Percentiles rank a stretch among this genome's conserved stretches.
Conservation (phyloP, 2,797 vertebrate genomes). For the Heterohyrax brucei region DNA sequence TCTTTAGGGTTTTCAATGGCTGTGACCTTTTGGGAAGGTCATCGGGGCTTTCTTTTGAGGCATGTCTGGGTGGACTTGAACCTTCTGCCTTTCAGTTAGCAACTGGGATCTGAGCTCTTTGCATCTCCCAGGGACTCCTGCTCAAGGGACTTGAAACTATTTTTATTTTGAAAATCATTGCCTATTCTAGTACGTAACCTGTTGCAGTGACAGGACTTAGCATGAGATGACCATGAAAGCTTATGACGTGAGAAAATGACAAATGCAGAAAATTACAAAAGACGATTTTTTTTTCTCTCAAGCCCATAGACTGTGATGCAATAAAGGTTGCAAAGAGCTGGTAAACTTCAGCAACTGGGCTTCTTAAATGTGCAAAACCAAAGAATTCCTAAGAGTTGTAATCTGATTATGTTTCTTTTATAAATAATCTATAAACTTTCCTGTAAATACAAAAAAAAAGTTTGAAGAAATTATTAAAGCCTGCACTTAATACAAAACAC, state of each 20-base stretch:
- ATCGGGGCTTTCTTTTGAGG: background rate
- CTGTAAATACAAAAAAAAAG: constrained; percentile 90
- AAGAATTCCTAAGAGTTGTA: constrained; percentile 86
- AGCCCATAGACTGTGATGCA: constrained; percentile 76
- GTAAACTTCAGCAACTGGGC: constrained; percentile 83
- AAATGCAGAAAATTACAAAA: constrained; percentile 68
- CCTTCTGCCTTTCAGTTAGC: background rate
- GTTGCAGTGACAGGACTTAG: constrained; percentile 63
- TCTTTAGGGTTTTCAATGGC: background rate
- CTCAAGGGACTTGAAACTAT: constrained; percentile 51
- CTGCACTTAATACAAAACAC: constrained; percentile 87
- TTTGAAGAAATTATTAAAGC: constrained; percentile 89
- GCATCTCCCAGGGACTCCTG: background rate
- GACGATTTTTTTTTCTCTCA: background rate
- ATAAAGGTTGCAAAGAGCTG: constrained; percentile 77
- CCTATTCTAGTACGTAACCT: constrained; percentile 63
- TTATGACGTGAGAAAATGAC: constrained; percentile 32
- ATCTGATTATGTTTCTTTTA: constrained; percentile 89
- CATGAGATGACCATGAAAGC: constrained; percentile 59
- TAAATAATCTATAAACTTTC: constrained; percentile 92
- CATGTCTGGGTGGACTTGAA: background rate
- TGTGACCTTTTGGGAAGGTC: background rate
- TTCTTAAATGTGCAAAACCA: constrained; percentile 93
- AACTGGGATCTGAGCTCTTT: background rate
- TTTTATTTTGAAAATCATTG: constrained; percentile 67